Evolutionary conservation across 2,113 vertebrate genomes (phyloP).

Genomic region (Brachypodius melanocephalos): DNA sequence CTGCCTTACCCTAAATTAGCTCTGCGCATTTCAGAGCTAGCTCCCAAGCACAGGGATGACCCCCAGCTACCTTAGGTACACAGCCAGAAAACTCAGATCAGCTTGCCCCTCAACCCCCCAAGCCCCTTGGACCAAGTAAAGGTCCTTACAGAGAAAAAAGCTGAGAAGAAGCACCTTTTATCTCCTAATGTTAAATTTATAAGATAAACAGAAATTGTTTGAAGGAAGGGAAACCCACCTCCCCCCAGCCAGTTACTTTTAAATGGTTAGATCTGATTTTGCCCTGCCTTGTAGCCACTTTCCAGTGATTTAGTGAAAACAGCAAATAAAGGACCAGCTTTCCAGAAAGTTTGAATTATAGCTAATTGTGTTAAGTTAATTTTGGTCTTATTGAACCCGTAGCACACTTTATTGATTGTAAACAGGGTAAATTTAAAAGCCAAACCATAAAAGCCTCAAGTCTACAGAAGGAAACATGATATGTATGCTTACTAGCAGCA

Average conservation of each 20-base stretch:
- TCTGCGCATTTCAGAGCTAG: neutral
- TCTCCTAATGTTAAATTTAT: neutral
- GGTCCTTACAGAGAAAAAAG: neutral
- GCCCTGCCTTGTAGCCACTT: neutral
- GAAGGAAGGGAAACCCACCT: neutral
- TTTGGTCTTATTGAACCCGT: slow-evolving; percentile 1
- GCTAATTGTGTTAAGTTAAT: slow-evolving; percentile 44
- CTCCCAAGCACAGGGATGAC: neutral
- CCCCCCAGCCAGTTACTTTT: neutral
- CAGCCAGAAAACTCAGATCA: neutral
- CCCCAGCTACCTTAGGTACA: neutral
- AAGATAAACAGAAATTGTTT: neutral
- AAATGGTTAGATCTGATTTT: neutral
- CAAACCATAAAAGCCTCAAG: slow-evolving; percentile 39
- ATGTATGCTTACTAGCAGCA: neutral
- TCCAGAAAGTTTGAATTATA: slow-evolving; percentile 31
- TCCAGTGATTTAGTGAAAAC: neutral
- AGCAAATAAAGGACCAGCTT: neutral
- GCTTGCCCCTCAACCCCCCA: neutral
- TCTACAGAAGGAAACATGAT: slow-evolving; percentile 40
- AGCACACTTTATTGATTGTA: slow-evolving; percentile 21
- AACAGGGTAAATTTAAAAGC: slow-evolving; percentile 47
- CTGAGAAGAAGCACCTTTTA: neutral
- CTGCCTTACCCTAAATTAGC: neutral
- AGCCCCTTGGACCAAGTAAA: neutral